A percentile compares a stretch with the other conserved stretches of the same genome.
Conservation (phyloP, 2,113 vertebrate species). For the Malurus alboscapulatus region DNA sequence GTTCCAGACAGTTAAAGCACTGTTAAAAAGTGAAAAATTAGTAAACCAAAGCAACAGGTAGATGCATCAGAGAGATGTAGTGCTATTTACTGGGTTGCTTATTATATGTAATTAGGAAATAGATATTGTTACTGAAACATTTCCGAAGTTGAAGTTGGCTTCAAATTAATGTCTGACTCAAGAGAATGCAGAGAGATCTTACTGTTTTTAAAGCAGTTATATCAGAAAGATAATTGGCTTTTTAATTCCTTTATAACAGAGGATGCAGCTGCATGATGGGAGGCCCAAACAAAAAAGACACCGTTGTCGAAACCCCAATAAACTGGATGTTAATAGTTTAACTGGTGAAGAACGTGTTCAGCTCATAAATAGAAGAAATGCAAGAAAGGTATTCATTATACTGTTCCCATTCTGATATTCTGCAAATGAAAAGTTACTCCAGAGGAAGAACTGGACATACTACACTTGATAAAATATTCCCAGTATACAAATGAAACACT, state of each 20-base stretch:
- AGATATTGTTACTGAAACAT: neutral
- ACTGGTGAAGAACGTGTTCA: conserved; percentile 97
- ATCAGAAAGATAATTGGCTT: neutral
- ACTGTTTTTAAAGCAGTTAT: neutral
- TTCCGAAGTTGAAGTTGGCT: neutral
- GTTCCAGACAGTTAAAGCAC: neutral
- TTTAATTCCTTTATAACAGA: conserved; percentile 54
- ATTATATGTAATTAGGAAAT: neutral
- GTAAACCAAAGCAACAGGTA: neutral
- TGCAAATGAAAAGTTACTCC: neutral
- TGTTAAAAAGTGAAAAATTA: neutral
- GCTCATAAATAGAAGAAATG: conserved; percentile 96
- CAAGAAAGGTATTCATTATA: conserved; percentile 85
- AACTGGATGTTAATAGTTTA: conserved; percentile 96
- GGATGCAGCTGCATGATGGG: conserved; percentile 89
- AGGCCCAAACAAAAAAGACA: conserved; percentile 97
- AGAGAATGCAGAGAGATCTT: neutral
- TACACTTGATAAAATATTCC: neutral
- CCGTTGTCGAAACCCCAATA: conserved; percentile 96
- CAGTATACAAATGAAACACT: neutral
- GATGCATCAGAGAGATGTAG: neutral
- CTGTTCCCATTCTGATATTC: neutral
- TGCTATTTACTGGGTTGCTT: neutral
- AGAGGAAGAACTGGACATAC: neutral
- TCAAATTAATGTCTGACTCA: neutral